Percentiles rank a stretch among this genome's conserved stretches.
Evolutionary conservation across 2,888 invertebrate species (phyloP).

Genomic region (Ornithoptera alexandrae): DNA sequence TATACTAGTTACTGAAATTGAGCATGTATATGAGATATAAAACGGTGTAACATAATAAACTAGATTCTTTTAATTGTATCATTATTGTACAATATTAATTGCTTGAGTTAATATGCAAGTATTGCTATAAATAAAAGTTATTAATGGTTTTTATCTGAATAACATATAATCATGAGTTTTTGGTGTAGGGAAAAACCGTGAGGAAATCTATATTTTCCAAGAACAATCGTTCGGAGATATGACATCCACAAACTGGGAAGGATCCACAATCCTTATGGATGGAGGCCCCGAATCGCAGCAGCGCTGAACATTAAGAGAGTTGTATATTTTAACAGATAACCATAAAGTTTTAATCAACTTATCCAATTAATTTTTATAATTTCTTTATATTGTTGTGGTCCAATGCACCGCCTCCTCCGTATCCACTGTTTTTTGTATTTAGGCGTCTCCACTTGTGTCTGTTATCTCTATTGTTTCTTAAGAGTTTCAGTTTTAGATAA

Average conservation of each 20-base stretch:
- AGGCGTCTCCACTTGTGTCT: constrained; percentile 58
- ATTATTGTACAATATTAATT: constrained; percentile 15
- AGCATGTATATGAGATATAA: constrained; percentile 11
- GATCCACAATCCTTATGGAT: no score
- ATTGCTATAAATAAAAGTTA: background rate
- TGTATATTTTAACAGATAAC: no score
- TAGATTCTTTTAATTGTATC: constrained; percentile 6
- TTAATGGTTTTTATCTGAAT: no score
- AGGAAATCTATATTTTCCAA: no score
- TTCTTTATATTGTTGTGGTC: constrained; percentile 32
- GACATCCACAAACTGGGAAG: no score
- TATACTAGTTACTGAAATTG: constrained; percentile 10
- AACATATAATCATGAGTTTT: no score
- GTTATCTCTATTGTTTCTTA: constrained; percentile 43
- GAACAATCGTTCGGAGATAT: no score
- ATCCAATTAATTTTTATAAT: constrained; percentile 11
- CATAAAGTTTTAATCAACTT: constrained; percentile 7
- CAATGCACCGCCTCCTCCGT: constrained; percentile 42
- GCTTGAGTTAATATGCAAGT: constrained; percentile 6
- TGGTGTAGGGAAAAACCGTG: no score
- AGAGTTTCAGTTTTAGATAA: constrained; percentile 26
- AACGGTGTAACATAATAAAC: constrained; percentile 5
- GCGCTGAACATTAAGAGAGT: no score
- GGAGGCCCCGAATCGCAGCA: no score
- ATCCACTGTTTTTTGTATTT: constrained; percentile 56